phyloP scores from a whole-genome alignment of 2,888 invertebrate species.

The Scelioninae gen. 2 region DNA sequence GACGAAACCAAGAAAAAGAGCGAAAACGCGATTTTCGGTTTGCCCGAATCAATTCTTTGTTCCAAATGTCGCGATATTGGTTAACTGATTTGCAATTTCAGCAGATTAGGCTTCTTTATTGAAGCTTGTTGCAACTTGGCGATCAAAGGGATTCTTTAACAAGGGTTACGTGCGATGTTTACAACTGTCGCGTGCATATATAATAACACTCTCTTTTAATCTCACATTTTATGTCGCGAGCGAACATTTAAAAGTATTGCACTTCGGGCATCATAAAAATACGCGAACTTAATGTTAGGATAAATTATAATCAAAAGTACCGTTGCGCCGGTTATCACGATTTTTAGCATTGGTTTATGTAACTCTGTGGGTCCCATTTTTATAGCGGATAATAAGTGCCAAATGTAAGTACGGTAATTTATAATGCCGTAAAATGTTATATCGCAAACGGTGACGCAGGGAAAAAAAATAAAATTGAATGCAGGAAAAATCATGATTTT shows the following conservation, averaged over 20 bases:
- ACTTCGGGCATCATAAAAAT: conserved; percentile 30
- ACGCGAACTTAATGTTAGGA: conserved; percentile 16
- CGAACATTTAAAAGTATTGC: conserved; percentile 40
- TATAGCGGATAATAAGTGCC: neutral
- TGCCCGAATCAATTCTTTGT: no score
- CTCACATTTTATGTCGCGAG: conserved; percentile 34
- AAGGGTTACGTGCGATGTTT: conserved; percentile 36
- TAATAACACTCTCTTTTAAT: conserved; percentile 32
- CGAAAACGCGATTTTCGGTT: no score
- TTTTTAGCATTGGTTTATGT: conserved; percentile 6
- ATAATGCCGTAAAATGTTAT: neutral
- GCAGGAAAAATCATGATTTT: neutral
- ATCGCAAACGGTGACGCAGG: neutral
- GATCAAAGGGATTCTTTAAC: conserved; percentile 20
- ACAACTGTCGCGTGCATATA: conserved; percentile 44
- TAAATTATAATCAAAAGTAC: conserved; percentile 23
- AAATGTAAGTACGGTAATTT: neutral
- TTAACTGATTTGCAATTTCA: neutral
- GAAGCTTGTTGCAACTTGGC: conserved; percentile 5
- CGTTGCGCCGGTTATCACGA: neutral
- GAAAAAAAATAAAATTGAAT: neutral
- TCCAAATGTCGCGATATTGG: no score
- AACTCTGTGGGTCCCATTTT: conserved; percentile 1
- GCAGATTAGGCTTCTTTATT: conserved; percentile 26
- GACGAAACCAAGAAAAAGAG: no score